A percentile compares a stretch with the other conserved stretches of the same genome.
Evolutionary conservation across 2,888 invertebrate species (phyloP).

Genomic region (Empis livida): DNA sequence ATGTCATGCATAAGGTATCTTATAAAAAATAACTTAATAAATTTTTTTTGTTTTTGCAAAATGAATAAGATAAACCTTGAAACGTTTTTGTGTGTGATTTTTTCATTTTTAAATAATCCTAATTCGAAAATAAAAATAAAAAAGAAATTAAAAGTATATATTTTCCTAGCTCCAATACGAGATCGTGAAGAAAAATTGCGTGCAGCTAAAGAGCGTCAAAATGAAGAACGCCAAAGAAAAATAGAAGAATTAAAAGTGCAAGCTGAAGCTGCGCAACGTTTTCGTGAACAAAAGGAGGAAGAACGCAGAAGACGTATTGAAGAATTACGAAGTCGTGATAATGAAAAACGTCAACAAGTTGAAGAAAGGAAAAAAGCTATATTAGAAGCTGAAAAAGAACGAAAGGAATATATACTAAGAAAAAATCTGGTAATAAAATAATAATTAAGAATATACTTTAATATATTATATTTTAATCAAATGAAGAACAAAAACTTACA

Average conservation of each 20-base stretch:
- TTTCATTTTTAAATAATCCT: no score
- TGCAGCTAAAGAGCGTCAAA: constrained; percentile 72
- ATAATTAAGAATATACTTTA: not conserved
- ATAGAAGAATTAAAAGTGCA: constrained; percentile 81
- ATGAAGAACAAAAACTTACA: constrained; percentile 11
- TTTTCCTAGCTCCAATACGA: constrained; percentile 18
- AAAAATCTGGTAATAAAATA: constrained; percentile 48
- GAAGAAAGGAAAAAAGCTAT: constrained; percentile 83
- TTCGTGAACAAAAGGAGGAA: constrained; percentile 78
- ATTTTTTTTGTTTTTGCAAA: no score
- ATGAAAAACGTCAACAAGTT: constrained; percentile 55
- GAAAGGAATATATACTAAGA: constrained; percentile 72
- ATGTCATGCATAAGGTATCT: no score
- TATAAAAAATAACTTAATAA: no score
- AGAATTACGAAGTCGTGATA: constrained; percentile 66
- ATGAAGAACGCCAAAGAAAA: constrained; percentile 78
- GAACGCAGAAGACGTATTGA: constrained; percentile 71
- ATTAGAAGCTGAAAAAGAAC: constrained; percentile 76
- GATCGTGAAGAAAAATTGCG: constrained; percentile 55
- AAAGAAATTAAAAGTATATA: no score
- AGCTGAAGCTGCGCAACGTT: constrained; percentile 77
- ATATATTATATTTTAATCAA: not conserved
- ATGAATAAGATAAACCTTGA: no score
- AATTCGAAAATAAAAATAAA: no score
- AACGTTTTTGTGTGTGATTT: no score